These are phyloP conservation scores for Falco rusticolus DNA, from an alignment of 2,797 vertebrate genomes.

Conservation along the genomic window DNA sequence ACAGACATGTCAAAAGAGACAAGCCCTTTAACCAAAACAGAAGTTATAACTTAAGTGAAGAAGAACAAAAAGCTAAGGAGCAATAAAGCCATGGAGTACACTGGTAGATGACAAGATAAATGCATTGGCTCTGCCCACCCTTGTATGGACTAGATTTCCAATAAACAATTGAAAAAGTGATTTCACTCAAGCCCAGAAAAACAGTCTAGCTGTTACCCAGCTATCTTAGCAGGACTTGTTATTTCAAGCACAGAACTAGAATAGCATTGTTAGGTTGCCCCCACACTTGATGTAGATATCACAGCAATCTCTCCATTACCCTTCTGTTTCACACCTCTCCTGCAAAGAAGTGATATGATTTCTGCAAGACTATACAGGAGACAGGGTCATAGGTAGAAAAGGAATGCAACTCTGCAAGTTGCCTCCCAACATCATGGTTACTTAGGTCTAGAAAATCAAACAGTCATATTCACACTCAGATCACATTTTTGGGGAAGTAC, in stretches of 20 bases:
- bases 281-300: neutral
- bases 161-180: neutral
- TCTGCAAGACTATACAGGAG: neutral
- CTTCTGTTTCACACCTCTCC: neutral
- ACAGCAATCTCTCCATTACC: neutral
- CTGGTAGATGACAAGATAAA: neutral
- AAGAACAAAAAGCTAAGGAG: neutral
- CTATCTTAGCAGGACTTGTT: neutral
- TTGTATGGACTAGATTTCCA: neutral
- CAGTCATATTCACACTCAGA: neutral
- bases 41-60: neutral
- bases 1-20: neutral
- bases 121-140: neutral
- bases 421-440: neutral
- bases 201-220: neutral
- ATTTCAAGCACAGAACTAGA: neutral
- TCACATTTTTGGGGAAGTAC: neutral
- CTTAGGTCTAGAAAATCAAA: neutral
- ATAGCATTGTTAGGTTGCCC: neutral
- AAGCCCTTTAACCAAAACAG: neutral
- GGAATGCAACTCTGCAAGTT: neutral
- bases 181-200: neutral
- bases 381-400: neutral
- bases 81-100: neutral
- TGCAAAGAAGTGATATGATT: neutral